Evolutionary conservation across 2,797 vertebrate genomes (phyloP).

Genomic region (Cygnus olor): DNA sequence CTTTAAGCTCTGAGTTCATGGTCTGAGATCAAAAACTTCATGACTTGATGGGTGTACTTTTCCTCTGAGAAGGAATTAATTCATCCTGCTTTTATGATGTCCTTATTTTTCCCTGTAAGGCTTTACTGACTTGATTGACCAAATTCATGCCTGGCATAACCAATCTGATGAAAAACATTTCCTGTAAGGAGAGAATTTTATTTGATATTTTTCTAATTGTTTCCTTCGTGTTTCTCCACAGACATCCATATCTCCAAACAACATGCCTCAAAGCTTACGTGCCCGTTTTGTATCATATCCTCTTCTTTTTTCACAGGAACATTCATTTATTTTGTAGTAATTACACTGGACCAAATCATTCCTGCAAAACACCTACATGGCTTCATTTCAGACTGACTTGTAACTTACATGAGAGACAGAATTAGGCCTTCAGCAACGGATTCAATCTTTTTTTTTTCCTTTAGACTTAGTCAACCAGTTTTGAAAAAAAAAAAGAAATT

Average conservation of each 20-base stretch:
- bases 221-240: background rate
- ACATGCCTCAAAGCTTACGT: background rate
- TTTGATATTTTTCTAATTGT: background rate
- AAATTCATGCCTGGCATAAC: background rate
- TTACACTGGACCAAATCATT: conserved; percentile 1
- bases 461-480: background rate
- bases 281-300: background rate
- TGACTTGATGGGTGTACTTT: background rate
- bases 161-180: background rate
- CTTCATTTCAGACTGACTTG: conserved; percentile 9
- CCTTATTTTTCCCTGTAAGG: conserved; percentile 10
- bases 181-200: background rate
- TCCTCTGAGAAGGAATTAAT: conserved; percentile 4
- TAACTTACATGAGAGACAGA: background rate
- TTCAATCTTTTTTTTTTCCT: background rate
- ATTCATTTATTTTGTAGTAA: background rate
- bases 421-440: background rate
- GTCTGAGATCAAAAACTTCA: conserved; percentile 31
- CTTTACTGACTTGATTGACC: background rate
- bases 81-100: conserved; percentile 12
- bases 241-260: background rate
- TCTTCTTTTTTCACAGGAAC: background rate
- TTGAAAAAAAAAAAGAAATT: background rate
- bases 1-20: background rate
- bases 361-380: background rate